A percentile compares a stretch with the other conserved stretches of the same genome.
phyloP scores from a whole-genome alignment of 2,113 vertebrate species.

The Motacilla tschutschensis region DNA sequence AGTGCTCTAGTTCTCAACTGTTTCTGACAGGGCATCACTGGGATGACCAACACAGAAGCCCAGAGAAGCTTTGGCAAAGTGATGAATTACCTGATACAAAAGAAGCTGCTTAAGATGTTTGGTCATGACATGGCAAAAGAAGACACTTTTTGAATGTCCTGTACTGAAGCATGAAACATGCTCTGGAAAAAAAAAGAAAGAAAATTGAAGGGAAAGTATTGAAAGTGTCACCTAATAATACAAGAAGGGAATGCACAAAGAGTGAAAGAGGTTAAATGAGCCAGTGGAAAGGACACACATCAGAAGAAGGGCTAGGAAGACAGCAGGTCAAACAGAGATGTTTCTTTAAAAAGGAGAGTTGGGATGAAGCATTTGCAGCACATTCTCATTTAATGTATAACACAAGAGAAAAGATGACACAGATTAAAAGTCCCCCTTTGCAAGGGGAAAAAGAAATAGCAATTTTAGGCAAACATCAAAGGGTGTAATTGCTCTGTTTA shows the following conservation, averaged over 20 bases:
- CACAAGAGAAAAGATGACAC: neutral
- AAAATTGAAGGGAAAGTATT: neutral
- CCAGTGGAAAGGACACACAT: neutral
- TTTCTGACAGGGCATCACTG: neutral
- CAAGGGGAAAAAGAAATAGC: conserved; percentile 7
- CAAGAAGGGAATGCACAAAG: neutral
- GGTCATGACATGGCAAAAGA: neutral
- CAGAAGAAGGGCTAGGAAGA: neutral
- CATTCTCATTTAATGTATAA: neutral
- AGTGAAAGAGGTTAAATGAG: neutral
- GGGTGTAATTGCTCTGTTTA: conserved; percentile 15
- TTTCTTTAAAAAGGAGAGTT: neutral
- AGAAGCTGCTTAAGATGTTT: neutral
- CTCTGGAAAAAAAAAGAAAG: neutral
- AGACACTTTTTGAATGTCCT: neutral
- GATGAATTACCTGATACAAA: neutral
- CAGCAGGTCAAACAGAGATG: neutral
- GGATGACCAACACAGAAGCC: neutral
- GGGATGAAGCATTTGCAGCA: neutral
- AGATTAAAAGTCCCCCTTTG: neutral
- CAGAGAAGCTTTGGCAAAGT: neutral
- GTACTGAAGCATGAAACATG: neutral
- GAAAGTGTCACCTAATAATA: neutral
- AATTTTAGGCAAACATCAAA: neutral
- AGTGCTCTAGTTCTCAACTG: neutral